Evolutionary conservation across 2,113 vertebrate species (phyloP), one percentile per base, ranked within the genome.

Genomic region (Synodontis membranacea): DNA sequence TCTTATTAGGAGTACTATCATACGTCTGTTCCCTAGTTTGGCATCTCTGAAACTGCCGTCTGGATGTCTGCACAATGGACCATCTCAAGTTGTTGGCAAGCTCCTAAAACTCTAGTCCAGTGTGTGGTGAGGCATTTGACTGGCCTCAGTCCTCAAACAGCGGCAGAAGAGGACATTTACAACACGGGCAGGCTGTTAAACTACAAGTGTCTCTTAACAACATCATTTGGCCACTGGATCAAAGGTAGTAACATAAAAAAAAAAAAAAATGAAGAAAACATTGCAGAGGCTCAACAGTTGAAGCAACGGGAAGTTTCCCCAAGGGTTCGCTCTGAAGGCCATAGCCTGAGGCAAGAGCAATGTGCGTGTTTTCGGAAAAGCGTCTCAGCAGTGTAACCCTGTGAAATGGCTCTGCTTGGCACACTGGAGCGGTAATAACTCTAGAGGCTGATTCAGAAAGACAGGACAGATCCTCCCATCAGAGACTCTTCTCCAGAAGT

Each of bases 161-260:
- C 48, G 46, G 34, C 34, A 54, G 42, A 12, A 21, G 72, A 91
- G 89, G 91, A 92, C 87, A 84, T 85, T 82, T 39, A 87, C 3
- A 25, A 83, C 88, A 88, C 90, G 80, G 83, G 34, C 81, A 4
- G 78, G 90, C 89, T 58, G 91, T 93, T 91, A 92, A 93, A 90
- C 91, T 89, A 85, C 80, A 78, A 91, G 91, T 19, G 86, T 89
- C 89, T 82, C 82, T n/a, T 86, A 80, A 87, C 86, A 85, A 48
- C 64, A 86, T 87, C 92, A 91, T 92, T 91, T 93, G 93, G 91
- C 78, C 34, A 3, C 34, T 28, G 70, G 91, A 92, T 93, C 91
- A 92, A 93, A 93, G 92, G 34, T 2, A 66, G 34, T 3, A 25
- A 81, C 42, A 10, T 68, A 19, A 85, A 64, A 79, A 58, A 19